Percentiles rank a stretch among this genome's conserved stretches.
These are phyloP conservation scores for Leucopsar rothschildi DNA, from an alignment of 2,113 vertebrate genomes.

Conservation along the genomic window DNA sequence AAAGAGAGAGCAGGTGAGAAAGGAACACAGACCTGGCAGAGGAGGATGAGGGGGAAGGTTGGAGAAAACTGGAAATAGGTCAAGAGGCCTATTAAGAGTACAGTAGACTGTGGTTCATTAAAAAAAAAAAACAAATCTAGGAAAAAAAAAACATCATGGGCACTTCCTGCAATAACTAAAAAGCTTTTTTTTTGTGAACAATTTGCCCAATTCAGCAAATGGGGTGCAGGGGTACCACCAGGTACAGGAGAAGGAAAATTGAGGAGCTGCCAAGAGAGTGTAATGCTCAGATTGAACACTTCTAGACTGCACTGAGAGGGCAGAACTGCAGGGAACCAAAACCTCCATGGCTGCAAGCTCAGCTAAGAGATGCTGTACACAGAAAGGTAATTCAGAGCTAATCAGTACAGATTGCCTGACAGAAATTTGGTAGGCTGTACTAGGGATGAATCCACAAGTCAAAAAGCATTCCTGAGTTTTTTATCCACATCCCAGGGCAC, in stretches of 20 bases:
- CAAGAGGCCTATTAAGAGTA: not conserved
- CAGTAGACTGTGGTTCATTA: not conserved
- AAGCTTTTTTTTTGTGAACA: not conserved
- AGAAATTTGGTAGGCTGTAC: not conserved
- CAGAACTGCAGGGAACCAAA: not conserved
- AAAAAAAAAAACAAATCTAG: not conserved
- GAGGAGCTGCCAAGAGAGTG: not conserved
- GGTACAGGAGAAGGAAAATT: not conserved
- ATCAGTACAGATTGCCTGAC: not conserved
- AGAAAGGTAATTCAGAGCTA: not conserved
- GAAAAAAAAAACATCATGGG: not conserved
- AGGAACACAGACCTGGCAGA: not conserved
- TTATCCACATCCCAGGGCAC: not conserved
- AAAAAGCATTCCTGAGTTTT: not conserved
- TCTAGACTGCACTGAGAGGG: not conserved
- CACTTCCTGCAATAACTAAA: not conserved
- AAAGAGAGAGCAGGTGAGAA: not conserved
- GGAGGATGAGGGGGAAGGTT: not conserved
- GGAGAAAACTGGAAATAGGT: not conserved
- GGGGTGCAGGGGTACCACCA: not conserved
- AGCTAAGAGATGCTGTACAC: not conserved
- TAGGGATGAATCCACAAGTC: not conserved
- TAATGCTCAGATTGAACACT: not conserved
- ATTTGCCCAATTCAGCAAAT: not conserved
- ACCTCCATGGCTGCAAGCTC: not conserved